Base-by-base conservation (phyloP, 2,888 invertebrate species). In the Actias luna region DNA sequence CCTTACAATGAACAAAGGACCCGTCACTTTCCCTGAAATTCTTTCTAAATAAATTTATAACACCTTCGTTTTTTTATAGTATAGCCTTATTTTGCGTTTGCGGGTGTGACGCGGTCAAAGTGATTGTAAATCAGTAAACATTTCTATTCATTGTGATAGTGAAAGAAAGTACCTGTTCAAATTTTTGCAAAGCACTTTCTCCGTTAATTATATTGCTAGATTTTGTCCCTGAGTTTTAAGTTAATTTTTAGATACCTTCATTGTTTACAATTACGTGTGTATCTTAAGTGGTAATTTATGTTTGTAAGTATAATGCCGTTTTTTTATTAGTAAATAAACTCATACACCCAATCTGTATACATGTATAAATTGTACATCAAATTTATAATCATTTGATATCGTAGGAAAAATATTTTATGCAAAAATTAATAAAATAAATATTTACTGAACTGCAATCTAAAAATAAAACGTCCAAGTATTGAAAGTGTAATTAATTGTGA, bases 71-170 rank as follows among this genome's bases (percentile, higher is more conserved):
- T 85, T 85, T 78, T 67, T 72, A 74, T 72, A 65, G 69, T 69
- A 61, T 66, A 72, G 65, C 76, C 83, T 85, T 87, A 84, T 89
- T 88, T 83, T 79, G 74, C 79, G 67, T 78, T 84, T 87, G 85
- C 74, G 85, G 84, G 80, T 69, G 69, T 72, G 75, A 64, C 73
- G 74, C 73, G 74, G 77, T 80, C 76, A 77, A 82, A 78, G 80
- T 70, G 86, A 84, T 84, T 82, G 82, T 91, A 89, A 89, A 89
- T 88, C 84, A 82, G 82, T 79, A 81, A 87, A 83, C 79, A 85
- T 88, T 86, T 87, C 85, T 81, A 82, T 85, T 74, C 67, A 75
- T 71, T 72, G 67, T 68, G 65, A 70, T 62, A 68, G 72, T 71
- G 65, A 70, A 78, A 77, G 77, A 76, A 85, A 82, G 82, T 88